Base-by-base conservation (phyloP, 2,797 vertebrate species). In the Neopelma chrysocephalum region DNA sequence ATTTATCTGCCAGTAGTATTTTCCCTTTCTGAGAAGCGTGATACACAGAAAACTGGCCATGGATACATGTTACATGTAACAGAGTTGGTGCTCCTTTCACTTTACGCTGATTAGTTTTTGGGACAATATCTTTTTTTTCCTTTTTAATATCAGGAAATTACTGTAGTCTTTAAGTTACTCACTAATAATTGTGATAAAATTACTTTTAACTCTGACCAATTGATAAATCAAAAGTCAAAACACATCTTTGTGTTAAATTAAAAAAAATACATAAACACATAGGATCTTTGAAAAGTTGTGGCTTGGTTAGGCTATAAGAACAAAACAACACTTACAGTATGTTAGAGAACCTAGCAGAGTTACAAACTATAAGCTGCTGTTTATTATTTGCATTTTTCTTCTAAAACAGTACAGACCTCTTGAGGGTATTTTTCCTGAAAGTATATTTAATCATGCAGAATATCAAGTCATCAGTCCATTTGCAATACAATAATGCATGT, bases 141-240 rank as follows among this genome's bases (percentile, higher is more conserved):
- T 42, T 91, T 91, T 75, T 81, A 90, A 34, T 58, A 70, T 26
- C 12, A 66, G 20, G 15, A 93, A 90, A 72, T 65, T 62, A 81
- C 32, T n/a, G 9, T 50, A 45, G 8, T 58, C 15, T 60, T 95
- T 69, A 40, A 81, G 23, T 82, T 77, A 70, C 15, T 42, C 29
- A 58, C 9, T 53, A 53, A 32, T 19, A 91, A 73, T 11, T 53
- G 4, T 57, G 18, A n/a, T 36, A 66, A 90, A 82, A 73, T 51
- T 60, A 48, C 32, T 65, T 62, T 77, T 54, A 87, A 73, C 23
- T 54, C 20, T 22, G 13, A 77, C 10, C 66, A 84, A 65, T 73
- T 78, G 62, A 92, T 53, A 87, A 93, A 89, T 80, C 27, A 89
- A 77, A 36, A 95, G 61, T 42, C 16, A 80, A 78, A 92, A 65